These are phyloP conservation scores for Rhynchotus rufescens DNA, from an alignment of 2,797 vertebrate genomes.

Conservation along the genomic window DNA sequence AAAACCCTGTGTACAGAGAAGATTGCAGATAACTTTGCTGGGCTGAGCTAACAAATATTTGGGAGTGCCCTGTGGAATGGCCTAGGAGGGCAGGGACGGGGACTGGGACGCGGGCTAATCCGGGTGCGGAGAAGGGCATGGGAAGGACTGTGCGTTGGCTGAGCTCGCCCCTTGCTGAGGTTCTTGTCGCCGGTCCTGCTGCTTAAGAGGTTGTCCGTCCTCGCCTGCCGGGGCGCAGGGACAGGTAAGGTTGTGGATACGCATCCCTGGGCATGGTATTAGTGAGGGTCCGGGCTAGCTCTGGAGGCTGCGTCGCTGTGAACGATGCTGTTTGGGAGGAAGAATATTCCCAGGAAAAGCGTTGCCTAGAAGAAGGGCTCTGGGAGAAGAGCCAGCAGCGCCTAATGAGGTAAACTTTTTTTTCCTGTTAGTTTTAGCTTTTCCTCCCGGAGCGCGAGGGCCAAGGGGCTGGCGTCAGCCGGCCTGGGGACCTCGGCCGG, in stretches of 20 bases:
- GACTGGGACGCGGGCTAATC: no score
- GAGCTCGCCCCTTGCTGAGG: neutral
- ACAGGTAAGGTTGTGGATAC: neutral
- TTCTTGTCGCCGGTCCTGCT: fast-evolving
- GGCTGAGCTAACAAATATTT: neutral
- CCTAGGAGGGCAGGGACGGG: neutral
- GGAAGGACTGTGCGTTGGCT: neutral
- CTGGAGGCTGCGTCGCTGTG: neutral
- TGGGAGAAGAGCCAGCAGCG: slow-evolving; percentile 7
- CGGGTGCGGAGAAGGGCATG: fast-evolving
- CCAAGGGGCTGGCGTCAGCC: neutral
- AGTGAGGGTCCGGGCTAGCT: neutral
- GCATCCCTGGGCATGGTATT: neutral
- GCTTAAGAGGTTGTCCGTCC: neutral
- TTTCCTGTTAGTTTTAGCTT: slow-evolving; percentile 2
- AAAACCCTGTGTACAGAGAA: neutral
- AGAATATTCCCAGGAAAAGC: slow-evolving; percentile 13
- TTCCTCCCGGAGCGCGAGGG: neutral
- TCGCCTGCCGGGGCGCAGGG: neutral
- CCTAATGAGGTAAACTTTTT: slow-evolving; percentile 30
- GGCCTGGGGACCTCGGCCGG: neutral
- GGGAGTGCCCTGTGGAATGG: neutral
- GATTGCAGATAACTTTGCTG: neutral
- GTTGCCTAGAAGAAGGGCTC: slow-evolving; percentile 18
- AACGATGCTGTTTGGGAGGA: neutral